Conservation (phyloP, 2,888 invertebrate species). For the Sminthurinus aureus region DNA sequence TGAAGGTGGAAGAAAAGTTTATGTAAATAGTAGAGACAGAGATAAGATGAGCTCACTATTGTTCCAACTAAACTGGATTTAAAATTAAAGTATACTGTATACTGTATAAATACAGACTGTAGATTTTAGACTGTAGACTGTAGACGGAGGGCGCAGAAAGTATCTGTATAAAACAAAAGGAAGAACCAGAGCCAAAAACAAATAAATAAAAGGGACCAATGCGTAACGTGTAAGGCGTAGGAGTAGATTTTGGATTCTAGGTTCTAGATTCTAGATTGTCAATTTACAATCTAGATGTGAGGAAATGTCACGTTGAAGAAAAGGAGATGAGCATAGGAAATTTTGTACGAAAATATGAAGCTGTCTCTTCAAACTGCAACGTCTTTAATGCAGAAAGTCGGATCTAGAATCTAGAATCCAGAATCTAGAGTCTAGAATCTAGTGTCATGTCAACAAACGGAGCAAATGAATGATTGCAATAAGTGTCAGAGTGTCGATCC, state of each 20-base stretch:
- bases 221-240: background rate
- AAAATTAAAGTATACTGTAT: background rate
- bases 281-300: too few relatives aligned
- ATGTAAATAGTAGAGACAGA: background rate
- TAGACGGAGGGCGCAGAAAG: too few relatives aligned
- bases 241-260: background rate
- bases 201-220: background rate
- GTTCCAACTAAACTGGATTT: background rate
- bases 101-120: background rate
- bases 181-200: background rate
- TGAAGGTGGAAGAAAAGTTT: background rate
- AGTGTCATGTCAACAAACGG: conserved; percentile 7
- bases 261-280: too few relatives aligned
- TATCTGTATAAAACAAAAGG: background rate
- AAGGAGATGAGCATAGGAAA: too few relatives aligned
- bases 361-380: too few relatives aligned
- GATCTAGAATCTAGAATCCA: background rate
- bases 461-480: conserved; percentile 20
- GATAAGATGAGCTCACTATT: background rate
- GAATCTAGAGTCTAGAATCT: background rate
- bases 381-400: too few relatives aligned
- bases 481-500: background rate
- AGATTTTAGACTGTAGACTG: too few relatives aligned
- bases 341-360: too few relatives aligned
- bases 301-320: too few relatives aligned